These are phyloP conservation scores for Anolis sagrei DNA, from an alignment of 2,113 vertebrate species.

Conservation along the genomic window DNA sequence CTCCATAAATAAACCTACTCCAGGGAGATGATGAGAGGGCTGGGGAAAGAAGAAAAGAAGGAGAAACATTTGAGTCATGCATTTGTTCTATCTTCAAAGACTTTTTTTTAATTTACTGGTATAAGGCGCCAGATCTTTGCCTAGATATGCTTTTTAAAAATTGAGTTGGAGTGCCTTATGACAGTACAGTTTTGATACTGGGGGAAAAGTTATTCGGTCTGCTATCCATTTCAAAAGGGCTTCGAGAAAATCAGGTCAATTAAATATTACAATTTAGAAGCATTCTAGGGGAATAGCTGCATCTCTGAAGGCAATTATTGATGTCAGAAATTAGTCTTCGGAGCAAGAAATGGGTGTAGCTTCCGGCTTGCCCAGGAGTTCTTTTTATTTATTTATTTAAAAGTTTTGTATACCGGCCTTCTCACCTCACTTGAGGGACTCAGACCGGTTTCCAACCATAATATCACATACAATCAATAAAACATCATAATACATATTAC, in stretches of 20 bases:
- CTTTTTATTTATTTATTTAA: too few relatives aligned
- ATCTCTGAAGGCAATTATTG: not conserved
- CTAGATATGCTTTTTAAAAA: not conserved
- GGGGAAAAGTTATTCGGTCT: not conserved
- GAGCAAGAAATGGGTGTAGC: too few relatives aligned
- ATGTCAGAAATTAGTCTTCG: too few relatives aligned
- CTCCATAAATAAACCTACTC: slow-evolving; percentile 38
- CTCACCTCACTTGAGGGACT: too few relatives aligned
- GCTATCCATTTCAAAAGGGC: not conserved
- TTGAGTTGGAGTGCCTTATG: not conserved
- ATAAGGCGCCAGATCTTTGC: not conserved
- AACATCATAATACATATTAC: too few relatives aligned
- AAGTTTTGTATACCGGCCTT: too few relatives aligned
- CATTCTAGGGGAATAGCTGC: not conserved
- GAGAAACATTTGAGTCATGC: slow-evolving; percentile 16
- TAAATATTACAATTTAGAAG: not conserved
- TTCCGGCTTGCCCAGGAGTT: too few relatives aligned
- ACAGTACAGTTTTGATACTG: not conserved
- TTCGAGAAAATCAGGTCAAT: not conserved
- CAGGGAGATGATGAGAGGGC: slow-evolving; percentile 51
- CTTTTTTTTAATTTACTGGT: accelerated
- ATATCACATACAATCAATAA: too few relatives aligned
- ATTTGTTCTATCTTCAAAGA: not conserved
- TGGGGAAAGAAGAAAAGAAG: slow-evolving; percentile 28
- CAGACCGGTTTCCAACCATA: too few relatives aligned